Percentiles rank a stretch among this genome's conserved stretches.
Evolutionary conservation across 2,113 vertebrate genomes (phyloP).

Genomic region (Hippocampus comes): DNA sequence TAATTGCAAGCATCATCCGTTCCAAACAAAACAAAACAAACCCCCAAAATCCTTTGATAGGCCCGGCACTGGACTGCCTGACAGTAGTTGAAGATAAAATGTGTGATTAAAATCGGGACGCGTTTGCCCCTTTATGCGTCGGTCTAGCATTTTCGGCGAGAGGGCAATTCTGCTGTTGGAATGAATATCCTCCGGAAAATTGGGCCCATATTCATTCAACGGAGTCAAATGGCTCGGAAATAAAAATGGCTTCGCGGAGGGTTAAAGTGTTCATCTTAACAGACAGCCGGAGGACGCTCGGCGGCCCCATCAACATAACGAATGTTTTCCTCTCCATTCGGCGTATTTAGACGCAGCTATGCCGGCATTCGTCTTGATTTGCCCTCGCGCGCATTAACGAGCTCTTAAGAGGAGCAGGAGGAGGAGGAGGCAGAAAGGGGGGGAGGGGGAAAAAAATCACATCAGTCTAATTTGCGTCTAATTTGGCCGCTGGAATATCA

Average conservation of each 20-base stretch:
- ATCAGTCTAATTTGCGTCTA: conserved; percentile 78
- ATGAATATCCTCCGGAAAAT: neutral
- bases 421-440: conserved; percentile 27
- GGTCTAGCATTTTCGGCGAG: neutral
- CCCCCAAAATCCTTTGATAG: too few species aligned
- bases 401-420: conserved; percentile 51
- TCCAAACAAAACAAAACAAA: too few species aligned
- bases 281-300: conserved; percentile 40
- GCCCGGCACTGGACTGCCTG: too few species aligned
- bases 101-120: too few species aligned
- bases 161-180: neutral
- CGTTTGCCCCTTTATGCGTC: neutral
- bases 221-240: neutral
- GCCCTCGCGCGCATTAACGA: conserved; percentile 56
- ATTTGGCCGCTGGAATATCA: conserved; percentile 79
- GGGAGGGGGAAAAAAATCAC: conserved; percentile 60
- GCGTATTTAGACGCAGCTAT: conserved; percentile 40
- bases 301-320: conserved; percentile 11
- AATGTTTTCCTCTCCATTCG: conserved; percentile 45
- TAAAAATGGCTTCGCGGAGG: conserved; percentile 25
- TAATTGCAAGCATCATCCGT: too few species aligned
- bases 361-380: conserved; percentile 55
- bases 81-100: too few species aligned
- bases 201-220: neutral
- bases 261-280: conserved; percentile 56